Evolutionary conservation across 2,888 invertebrate genomes (phyloP).

Genomic region (Falcaria lacertinaria): DNA sequence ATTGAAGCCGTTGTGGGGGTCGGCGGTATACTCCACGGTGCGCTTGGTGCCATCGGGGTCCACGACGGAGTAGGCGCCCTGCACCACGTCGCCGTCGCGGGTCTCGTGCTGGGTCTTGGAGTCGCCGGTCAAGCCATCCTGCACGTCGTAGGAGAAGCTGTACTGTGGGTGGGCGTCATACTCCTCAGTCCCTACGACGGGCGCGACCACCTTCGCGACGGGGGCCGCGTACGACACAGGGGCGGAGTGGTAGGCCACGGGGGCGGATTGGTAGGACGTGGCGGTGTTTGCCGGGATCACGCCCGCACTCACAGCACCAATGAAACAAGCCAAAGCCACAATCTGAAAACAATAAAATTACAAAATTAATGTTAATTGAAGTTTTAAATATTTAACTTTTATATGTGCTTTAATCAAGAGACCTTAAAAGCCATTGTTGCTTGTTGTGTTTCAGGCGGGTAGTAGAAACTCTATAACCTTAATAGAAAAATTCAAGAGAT

Average conservation of each 20-base stretch:
- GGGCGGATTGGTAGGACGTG: conserved; percentile 22
- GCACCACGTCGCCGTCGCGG: conserved; percentile 68
- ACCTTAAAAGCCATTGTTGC: too few relatives aligned
- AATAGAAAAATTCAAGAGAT: too few relatives aligned
- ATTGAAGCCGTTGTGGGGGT: conserved; percentile 70
- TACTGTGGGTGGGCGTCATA: conserved; percentile 49
- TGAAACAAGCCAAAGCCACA: conserved; percentile 55
- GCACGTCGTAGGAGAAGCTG: conserved; percentile 70
- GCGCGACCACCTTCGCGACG: conserved; percentile 38
- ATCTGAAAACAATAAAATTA: conserved; percentile 49
- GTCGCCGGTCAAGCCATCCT: conserved; percentile 58
- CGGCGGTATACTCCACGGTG: conserved; percentile 72
- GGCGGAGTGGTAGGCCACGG: conserved; percentile 37
- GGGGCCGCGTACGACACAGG: conserved; percentile 42
- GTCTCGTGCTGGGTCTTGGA: conserved; percentile 68
- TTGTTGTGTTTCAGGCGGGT: too few relatives aligned
- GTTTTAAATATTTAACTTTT: too few relatives aligned
- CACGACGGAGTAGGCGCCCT: conserved; percentile 68
- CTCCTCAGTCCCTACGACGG: conserved; percentile 43
- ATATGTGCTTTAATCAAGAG: too few relatives aligned
- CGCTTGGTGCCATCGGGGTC: conserved; percentile 72
- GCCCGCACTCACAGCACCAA: conserved; percentile 59
- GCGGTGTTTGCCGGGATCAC: conserved; percentile 38
- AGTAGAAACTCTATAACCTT: too few relatives aligned
- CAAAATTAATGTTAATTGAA: too few relatives aligned